Base-by-base conservation (phyloP, 2,113 vertebrate species). In the Poicephalus gulielmi region DNA sequence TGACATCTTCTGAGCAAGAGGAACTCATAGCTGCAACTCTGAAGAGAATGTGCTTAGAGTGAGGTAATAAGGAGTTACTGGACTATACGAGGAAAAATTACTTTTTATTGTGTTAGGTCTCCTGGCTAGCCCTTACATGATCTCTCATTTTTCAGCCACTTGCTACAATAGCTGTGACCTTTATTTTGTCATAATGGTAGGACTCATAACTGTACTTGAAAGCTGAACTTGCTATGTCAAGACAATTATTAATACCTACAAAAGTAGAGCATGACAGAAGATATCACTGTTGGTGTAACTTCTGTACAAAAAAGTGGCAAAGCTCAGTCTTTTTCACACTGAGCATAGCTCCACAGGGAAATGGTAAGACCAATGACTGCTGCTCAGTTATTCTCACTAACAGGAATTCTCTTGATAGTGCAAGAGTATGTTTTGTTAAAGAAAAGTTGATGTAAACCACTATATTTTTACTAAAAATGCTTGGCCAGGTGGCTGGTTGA, bases 291-390 rank as follows among this genome's bases (percentile, higher is more conserved):
- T 83, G 22, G 6, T 1, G 0, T 57, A 81, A 49, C 11, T 69
- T 83, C 15, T 18, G 50, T 13, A 37, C 1, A 30, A 62, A 39
- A 22, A 75, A 9, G 10, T 28, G 5, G 8, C 2, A 63, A 71
- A 64, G 2, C 13, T 59, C n/a, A 28, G 12, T 24, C 27, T 66
- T 73, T 52, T 19, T 67, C 59, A 43, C 3, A 15, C 1, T 25
- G 5, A 69, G 17, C 2, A 2, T 31, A 6, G 0, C 3, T 49
- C 2, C 7, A 5, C 3, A 46, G 15, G 25, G 31, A 85, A 79
- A 73, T 25, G 2, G 3, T 17, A 82, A 82, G 15, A 70, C 2
- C 13, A 55, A 8, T 3, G 7, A 41, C 19, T 28, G 13, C 17
- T 8, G 16, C 33, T n/a, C 33, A 24, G 57, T 17, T 9, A 31